phyloP scores from a whole-genome alignment of 2,113 vertebrate genomes.

The Upupa epops region DNA sequence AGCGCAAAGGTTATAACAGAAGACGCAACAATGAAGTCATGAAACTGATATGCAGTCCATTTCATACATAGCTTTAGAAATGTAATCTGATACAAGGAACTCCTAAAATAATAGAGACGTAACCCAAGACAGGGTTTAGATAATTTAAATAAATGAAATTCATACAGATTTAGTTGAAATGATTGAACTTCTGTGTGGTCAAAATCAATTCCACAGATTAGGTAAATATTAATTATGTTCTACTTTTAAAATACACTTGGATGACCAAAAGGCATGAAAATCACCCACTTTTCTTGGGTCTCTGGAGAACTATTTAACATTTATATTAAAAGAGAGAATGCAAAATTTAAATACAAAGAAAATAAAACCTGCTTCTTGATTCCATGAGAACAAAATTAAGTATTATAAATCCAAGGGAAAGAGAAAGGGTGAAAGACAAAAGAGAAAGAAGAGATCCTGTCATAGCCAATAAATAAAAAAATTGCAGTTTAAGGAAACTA shows the following conservation, averaged over 20 bases:
- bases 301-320: not conserved
- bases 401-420: not conserved
- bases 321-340: not conserved
- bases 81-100: not conserved
- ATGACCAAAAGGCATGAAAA: not conserved
- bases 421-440: not conserved
- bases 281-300: not conserved
- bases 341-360: not conserved
- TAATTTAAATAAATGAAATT: not conserved
- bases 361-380: not conserved
- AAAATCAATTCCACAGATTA: not conserved
- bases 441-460: not conserved
- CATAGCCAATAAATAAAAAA: no score
- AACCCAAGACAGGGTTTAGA: not conserved
- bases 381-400: not conserved
- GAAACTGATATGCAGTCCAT: not conserved
- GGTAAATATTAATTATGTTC: not conserved
- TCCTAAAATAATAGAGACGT: not conserved
- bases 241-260: not conserved
- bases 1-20: not conserved
- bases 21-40: not conserved
- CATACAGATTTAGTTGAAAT: not conserved
- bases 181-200: not conserved
- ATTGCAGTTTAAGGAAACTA: not conserved
- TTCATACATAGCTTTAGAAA: not conserved